A percentile compares a stretch with the other conserved stretches of the same genome.
phyloP scores from a whole-genome alignment of 2,113 vertebrate genomes.

The Pampusana beccarii region DNA sequence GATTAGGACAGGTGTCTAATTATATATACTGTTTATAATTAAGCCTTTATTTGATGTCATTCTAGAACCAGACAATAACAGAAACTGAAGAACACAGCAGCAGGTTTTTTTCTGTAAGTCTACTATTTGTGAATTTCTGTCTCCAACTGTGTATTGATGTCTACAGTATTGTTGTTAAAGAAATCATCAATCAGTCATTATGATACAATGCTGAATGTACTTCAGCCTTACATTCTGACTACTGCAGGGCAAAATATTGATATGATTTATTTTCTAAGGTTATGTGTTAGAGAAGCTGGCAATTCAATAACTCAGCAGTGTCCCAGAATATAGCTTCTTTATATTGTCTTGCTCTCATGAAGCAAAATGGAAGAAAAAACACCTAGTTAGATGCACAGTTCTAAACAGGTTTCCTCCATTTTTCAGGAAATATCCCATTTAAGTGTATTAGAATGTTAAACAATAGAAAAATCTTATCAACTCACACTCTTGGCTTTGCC shows the following conservation, averaged over 20 bases:
- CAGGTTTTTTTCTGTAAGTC: background rate
- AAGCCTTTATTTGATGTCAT: background rate
- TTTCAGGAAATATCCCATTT: background rate
- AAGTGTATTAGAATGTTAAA: background rate
- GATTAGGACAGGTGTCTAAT: background rate
- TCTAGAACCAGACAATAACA: background rate
- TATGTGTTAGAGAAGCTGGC: background rate
- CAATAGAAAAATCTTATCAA: background rate
- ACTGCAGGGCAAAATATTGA: background rate
- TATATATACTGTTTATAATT: slow-evolving; percentile 16
- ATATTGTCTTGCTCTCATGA: background rate
- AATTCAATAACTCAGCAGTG: slow-evolving; percentile 20
- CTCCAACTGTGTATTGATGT: background rate
- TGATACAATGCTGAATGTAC: background rate
- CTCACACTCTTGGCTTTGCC: background rate
- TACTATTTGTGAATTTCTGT: background rate
- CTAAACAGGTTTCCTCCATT: background rate
- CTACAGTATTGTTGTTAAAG: slow-evolving; percentile 1
- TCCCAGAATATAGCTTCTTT: background rate
- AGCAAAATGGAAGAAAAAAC: background rate
- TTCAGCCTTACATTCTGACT: background rate
- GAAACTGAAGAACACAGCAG: background rate
- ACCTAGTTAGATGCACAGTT: background rate
- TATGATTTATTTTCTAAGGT: slow-evolving; percentile 26
- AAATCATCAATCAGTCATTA: slow-evolving; percentile 6